Conservation (phyloP, 2,797 vertebrate genomes). For the Acipenser transmontanus region DNA sequence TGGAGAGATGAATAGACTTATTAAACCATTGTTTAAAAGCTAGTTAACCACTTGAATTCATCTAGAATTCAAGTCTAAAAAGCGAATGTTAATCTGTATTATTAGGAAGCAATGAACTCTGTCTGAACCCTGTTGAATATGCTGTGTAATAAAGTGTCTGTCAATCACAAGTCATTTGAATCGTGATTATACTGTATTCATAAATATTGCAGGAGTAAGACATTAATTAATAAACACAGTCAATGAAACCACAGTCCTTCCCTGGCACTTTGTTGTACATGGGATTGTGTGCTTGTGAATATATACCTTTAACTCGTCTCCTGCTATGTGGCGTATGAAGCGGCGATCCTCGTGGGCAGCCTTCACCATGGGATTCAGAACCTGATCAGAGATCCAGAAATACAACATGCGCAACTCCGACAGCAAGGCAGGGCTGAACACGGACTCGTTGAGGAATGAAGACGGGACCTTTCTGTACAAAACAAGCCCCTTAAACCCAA, state of each 20-base stretch:
- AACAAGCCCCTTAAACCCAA: constrained; percentile 52
- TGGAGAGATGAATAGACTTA: no score
- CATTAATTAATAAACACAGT: no score
- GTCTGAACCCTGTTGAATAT: no score
- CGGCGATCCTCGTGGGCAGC: constrained; percentile 64
- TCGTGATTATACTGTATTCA: no score
- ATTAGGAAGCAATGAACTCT: no score
- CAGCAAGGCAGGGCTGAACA: constrained; percentile 62
- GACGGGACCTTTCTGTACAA: constrained; percentile 49
- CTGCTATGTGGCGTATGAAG: constrained; percentile 52
- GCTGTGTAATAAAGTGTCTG: no score
- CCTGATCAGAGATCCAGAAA: constrained; percentile 77
- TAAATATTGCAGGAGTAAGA: no score
- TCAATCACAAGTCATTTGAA: no score
- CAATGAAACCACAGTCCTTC: background rate
- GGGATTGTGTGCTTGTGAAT: background rate
- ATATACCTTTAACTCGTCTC: constrained; percentile 59
- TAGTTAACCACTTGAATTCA: no score
- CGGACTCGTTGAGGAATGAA: constrained; percentile 46
- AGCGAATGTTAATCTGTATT: no score
- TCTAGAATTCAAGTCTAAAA: no score
- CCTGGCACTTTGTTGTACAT: background rate
- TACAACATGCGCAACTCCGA: constrained; percentile 69
- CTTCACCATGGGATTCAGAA: constrained; percentile 54
- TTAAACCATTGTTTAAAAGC: no score